Evolutionary conservation across 2,797 vertebrate species (phyloP), one percentile per base, ranked within the genome.

Genomic region (Dermochelys coriacea): DNA sequence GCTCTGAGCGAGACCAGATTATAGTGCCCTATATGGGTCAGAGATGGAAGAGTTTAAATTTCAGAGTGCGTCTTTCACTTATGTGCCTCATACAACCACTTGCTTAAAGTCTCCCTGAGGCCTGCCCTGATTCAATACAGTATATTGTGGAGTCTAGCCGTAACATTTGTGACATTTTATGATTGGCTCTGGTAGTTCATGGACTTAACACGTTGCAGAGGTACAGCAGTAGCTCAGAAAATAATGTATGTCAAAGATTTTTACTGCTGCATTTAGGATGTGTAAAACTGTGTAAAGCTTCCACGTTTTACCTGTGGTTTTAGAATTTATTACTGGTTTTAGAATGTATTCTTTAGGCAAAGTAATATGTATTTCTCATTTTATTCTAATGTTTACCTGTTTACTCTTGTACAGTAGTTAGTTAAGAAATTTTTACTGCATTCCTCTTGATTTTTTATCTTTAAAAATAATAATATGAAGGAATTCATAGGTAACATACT

Each of bases 311-410:
- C 85, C 89, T 94, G n/a, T 8, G 89, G 16, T 0, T 41, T 41
- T 41, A 41, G 41, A 41, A 41, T 41, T 41, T n/a, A 29, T 71
- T 93, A 45, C 79, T 86, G 2, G 3, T 93, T 96, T 93, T 96
- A 84, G 89, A 97, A 97, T 97, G 97, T 92, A 94, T 98, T 97
- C 91, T 96, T 95, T 93, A 94, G 94, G 93, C 3, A 8, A 96
- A 23, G 21, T 7, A 27, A 86, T 16, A 1, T 84, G 96, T 97
- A 94, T 94, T 97, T 85, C 93, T 86, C 85, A 50, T 91, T 96
- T 89, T 85, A 18, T 91, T 96, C 89, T 93, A 89, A 52, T 29
- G n/a, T 78, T 86, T 84, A 84, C 52, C 71, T 97, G 45, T 84
- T 55, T 19, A 47, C 91, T 96, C 91, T 97, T 96, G 37, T 75